Evolutionary conservation across 1,140 invertebrate genomes (phyloP).

Genomic region (Drosophila nigromelanica): DNA sequence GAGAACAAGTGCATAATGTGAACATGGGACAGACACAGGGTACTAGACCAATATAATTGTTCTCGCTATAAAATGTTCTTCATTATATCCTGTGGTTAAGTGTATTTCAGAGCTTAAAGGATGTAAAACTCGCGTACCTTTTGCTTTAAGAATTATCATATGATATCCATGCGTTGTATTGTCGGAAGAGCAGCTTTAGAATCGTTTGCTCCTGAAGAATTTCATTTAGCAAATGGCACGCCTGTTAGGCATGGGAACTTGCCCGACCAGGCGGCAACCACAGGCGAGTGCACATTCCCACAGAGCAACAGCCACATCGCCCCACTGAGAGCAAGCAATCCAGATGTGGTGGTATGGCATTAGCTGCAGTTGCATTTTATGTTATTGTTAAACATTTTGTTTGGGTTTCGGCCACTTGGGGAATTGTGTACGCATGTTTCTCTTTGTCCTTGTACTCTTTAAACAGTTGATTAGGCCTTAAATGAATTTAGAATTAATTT

Average conservation of each 20-base stretch:
- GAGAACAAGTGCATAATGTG: neutral
- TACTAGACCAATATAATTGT: neutral
- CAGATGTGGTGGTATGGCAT: constrained; percentile 13
- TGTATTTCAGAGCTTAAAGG: neutral
- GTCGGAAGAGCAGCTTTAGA: neutral
- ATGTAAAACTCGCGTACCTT: neutral
- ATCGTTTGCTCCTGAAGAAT: constrained; percentile 19
- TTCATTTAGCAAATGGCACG: constrained; percentile 59
- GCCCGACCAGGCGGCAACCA: neutral
- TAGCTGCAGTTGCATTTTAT: constrained; percentile 31
- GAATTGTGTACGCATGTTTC: constrained; percentile 38
- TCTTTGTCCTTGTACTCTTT: constrained; percentile 36
- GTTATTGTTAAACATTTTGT: constrained; percentile 35
- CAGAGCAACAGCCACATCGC: constrained; percentile 12
- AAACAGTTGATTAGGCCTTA: constrained; percentile 44
- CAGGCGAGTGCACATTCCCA: constrained; percentile 1
- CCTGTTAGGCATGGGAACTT: constrained; percentile 16
- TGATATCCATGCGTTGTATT: neutral
- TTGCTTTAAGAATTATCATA: neutral
- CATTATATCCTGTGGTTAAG: neutral
- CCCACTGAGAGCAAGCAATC: constrained; percentile 3
- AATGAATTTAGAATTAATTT: constrained; percentile 58
- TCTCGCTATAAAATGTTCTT: neutral
- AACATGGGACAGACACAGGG: neutral
- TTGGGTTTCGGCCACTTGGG: constrained; percentile 35